phyloP scores from a whole-genome alignment of 1,140 invertebrate species.

The Drosophila kurseongensis region DNA sequence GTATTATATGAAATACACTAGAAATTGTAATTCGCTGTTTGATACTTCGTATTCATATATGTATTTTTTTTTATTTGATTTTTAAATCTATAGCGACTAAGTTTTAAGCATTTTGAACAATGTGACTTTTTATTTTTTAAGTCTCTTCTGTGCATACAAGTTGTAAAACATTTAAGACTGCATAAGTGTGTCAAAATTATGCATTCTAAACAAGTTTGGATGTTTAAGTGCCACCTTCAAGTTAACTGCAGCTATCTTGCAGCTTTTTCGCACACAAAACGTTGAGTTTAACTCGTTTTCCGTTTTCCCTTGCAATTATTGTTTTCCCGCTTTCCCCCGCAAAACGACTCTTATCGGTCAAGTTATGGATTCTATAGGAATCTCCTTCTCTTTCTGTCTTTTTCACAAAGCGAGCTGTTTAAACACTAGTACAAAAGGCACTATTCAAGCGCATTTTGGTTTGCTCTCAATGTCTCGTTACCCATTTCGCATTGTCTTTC shows the following conservation, averaged over 20 bases:
- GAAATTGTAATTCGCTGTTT: no score
- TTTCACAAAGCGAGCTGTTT: neutral
- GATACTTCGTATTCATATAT: no score
- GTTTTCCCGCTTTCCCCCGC: constrained; percentile 18
- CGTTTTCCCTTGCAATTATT: constrained; percentile 10
- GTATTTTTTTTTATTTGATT: no score
- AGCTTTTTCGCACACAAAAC: constrained; percentile 9
- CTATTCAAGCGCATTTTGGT: constrained; percentile 8
- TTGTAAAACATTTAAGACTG: neutral
- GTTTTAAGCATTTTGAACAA: no score
- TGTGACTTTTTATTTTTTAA: no score
- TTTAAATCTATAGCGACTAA: no score
- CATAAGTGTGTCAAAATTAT: neutral
- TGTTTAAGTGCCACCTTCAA: neutral
- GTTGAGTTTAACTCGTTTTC: neutral
- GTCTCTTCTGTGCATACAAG: neutral
- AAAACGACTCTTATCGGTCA: constrained; percentile 38
- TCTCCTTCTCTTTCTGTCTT: constrained; percentile 7
- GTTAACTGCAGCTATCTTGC: neutral
- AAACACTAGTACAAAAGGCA: constrained; percentile 30
- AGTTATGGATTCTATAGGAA: constrained; percentile 12
- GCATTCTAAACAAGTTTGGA: neutral
- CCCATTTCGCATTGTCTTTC: constrained; percentile 15
- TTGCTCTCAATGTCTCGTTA: constrained; percentile 8
- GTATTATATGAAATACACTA: no score